Percentiles rank a stretch among this genome's conserved stretches.
phyloP scores from a whole-genome alignment of 2,888 invertebrate genomes.

The Nasonia oneida region DNA sequence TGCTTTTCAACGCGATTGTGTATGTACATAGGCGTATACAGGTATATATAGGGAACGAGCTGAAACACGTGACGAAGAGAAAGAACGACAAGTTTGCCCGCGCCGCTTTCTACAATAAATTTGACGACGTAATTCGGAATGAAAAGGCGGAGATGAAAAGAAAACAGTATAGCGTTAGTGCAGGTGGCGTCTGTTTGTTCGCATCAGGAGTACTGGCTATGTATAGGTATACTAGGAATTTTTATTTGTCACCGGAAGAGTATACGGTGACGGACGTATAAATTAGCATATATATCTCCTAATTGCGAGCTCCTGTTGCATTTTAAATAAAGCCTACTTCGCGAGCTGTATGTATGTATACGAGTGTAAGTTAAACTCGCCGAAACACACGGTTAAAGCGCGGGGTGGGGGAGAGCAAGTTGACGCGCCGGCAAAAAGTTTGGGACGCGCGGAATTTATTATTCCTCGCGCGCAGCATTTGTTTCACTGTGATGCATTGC shows the following conservation, averaged over 20 bases:
- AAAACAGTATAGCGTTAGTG: neutral
- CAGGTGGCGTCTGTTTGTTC: neutral
- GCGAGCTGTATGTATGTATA: neutral
- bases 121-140: neutral
- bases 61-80: neutral
- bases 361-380: slow-evolving; percentile 22
- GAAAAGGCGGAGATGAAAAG: neutral
- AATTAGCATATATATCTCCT: neutral
- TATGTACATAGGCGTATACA: neutral
- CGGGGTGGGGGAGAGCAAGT: neutral
- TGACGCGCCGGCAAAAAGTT: slow-evolving; percentile 30
- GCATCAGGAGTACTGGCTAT: neutral
- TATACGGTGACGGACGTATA: neutral
- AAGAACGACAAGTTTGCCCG: neutral
- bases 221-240: neutral
- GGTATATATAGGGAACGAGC: neutral
- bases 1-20: neutral
- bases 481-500: slow-evolving; percentile 30
- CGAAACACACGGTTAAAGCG: neutral
- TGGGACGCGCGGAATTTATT: slow-evolving; percentile 43
- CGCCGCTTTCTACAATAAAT: slow-evolving; percentile 13
- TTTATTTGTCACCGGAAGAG: neutral
- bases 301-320: slow-evolving; percentile 20
- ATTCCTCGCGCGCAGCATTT: slow-evolving; percentile 18
- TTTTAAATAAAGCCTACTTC: slow-evolving; percentile 47